A percentile compares a stretch with the other conserved stretches of the same genome.
phyloP scores from a whole-genome alignment of 2,888 invertebrate species.

The Mamestra brassicae region DNA sequence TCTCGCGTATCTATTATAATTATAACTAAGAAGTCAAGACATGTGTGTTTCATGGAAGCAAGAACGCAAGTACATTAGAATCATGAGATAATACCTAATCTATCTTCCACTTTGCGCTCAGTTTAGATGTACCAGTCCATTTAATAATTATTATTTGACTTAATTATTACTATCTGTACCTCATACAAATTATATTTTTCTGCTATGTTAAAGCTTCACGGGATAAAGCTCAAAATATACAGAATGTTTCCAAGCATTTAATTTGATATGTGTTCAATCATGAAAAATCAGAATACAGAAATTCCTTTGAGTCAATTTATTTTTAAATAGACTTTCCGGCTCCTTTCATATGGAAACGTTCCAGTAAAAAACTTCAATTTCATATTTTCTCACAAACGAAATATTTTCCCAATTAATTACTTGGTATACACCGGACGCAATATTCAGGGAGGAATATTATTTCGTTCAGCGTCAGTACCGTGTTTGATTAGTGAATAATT shows the following conservation, averaged over 20 bases:
- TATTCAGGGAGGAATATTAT: neutral
- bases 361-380: neutral
- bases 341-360: slow-evolving; percentile 2
- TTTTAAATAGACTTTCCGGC: neutral
- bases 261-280: neutral
- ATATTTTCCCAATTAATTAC: neutral
- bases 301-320: neutral
- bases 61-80: slow-evolving; percentile 1
- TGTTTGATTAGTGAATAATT: neutral
- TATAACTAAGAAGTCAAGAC: neutral
- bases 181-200: neutral
- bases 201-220: neutral
- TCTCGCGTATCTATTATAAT: too few species aligned
- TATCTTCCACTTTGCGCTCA: slow-evolving; percentile 6
- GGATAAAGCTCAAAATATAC: neutral
- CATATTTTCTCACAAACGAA: neutral
- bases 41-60: neutral
- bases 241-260: neutral
- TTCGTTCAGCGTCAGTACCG: neutral
- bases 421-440: neutral
- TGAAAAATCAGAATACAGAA: neutral
- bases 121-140: neutral
- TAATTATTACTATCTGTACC: neutral
- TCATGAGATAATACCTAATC: neutral
- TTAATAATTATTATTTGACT: neutral